Base-by-base conservation (phyloP, 53 echinoderm and acorn worm genomes). In the Holothuria scabra region DNA sequence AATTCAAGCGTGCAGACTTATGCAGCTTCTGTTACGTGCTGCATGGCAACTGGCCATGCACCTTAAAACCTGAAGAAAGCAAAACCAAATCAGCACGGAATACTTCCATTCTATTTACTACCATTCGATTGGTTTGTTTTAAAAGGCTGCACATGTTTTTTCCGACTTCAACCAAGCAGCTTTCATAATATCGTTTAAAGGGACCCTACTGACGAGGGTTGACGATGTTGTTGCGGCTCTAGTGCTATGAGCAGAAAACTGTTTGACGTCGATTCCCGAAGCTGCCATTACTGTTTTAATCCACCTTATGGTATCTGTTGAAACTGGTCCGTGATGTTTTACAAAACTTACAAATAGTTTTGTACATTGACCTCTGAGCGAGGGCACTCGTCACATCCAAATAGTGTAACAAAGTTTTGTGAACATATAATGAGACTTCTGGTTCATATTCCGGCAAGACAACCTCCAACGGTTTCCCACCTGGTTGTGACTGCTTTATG, bases 241-340 rank as follows among this genome's bases (percentile, higher is more conserved):
- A 13, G 81, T 59, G 61, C 81, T 80, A 60, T 80, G 81, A 8
- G 60, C 81, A 28, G 41, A 28, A 34, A 30, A 80, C 19, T n/a
- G 31, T 21, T 6, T 60, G 21, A 31, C 62, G 28, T 80, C 61
- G 29, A 80, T 22, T 4, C 81, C 81, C 28, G 35, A 28, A 28
- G 34, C 21, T 19, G 10, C 7, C 62, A 80, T n/a, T 21, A 61
- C 33, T 31, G 18, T 21, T n/a, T 60, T 80, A 12, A 59, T 30
- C 81, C 61, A 60, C 32, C 61, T 28, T 7, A 34, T 2, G 35
- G 59, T 60, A 29, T 80, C 60, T 21, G 32, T 32, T 5, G 61
- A 60, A 5, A 80, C 81, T 1, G 41, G 30, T 24, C 35, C 23
- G 32, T 80, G 81, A 2, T 61, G 81, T 60, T 59, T 60, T 25